These are phyloP conservation scores for Bathynomus jamesi DNA, from an alignment of 1,140 invertebrate species.

Conservation along the genomic window DNA sequence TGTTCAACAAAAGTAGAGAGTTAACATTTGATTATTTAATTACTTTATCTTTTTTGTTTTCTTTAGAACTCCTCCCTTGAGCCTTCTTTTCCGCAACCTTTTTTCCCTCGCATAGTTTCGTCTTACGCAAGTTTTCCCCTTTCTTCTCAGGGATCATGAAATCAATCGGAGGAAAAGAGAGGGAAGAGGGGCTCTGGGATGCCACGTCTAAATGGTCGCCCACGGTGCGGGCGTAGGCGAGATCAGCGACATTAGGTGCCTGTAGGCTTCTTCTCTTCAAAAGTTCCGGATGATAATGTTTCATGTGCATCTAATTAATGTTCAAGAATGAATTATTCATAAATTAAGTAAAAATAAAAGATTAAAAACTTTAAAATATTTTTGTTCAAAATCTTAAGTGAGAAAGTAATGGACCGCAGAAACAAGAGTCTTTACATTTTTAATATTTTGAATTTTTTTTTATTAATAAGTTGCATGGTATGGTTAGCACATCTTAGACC, in stretches of 20 bases:
- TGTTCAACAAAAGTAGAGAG: no score
- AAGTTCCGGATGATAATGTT: slow-evolving; percentile 77
- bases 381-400: no score
- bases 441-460: no score
- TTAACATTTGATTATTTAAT: no score
- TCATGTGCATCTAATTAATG: slow-evolving; percentile 83
- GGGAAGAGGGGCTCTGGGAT: slow-evolving; percentile 9
- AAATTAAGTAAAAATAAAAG: no score
- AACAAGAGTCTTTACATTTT: no score
- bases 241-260: slow-evolving; percentile 73
- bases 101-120: not conserved
- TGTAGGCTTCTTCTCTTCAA: slow-evolving; percentile 56
- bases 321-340: slow-evolving; percentile 7
- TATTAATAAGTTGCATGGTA: no score
- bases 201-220: slow-evolving; percentile 24
- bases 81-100: not conserved
- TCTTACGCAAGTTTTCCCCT: not conserved
- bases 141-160: not conserved
- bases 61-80: not conserved
- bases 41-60: not conserved
- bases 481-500: no score
- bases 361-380: no score
- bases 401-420: no score
- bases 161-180: not conserved
- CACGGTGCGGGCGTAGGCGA: slow-evolving; percentile 64